These are phyloP conservation scores for Tenodera sinensis DNA, from an alignment of 2,888 invertebrate genomes.

Conservation along the genomic window DNA sequence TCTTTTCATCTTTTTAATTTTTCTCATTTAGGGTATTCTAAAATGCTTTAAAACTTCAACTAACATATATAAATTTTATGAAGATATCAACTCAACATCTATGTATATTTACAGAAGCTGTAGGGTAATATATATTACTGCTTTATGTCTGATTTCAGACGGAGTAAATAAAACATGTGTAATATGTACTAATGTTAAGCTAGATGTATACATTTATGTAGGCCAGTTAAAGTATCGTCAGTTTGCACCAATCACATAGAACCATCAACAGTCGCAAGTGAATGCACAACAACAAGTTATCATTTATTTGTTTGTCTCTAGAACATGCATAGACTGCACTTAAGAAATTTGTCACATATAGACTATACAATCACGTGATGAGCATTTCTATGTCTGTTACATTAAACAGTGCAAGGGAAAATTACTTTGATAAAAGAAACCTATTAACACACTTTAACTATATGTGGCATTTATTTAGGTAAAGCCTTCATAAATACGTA, in stretches of 20 bases:
- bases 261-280: background rate
- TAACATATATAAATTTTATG: background rate
- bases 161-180: background rate
- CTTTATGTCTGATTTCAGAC: background rate
- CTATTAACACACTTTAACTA: background rate
- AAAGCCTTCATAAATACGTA: no score
- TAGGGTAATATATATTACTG: background rate
- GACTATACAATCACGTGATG: background rate
- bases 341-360: background rate
- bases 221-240: background rate
- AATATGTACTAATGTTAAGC: background rate
- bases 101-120: background rate
- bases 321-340: background rate
- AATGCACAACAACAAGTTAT: background rate
- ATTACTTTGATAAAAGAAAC: background rate
- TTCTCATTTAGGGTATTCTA: background rate
- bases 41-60: background rate
- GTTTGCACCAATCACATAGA: no score
- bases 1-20: background rate
- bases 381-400: no score
- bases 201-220: background rate
- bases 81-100: background rate
- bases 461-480: no score
- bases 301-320: background rate
- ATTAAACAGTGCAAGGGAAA: no score